Conservation (phyloP, 1,140 invertebrate species). For the Mycetomoellerius zeteki region DNA sequence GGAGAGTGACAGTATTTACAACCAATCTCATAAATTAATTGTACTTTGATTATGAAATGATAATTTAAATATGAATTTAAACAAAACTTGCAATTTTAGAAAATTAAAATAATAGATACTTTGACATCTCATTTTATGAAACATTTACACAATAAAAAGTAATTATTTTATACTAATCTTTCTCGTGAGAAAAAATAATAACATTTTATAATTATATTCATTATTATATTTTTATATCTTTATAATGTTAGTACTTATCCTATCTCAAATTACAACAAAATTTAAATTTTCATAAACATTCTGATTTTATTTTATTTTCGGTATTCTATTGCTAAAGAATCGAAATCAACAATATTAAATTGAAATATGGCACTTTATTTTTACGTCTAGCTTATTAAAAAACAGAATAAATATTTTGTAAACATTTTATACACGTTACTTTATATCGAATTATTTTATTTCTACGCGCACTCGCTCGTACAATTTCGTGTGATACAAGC, state of each 20-base stretch:
- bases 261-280: background rate
- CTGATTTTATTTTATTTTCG: background rate
- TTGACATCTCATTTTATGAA: background rate
- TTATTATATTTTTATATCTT: background rate
- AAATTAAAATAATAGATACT: slow-evolving; percentile 2
- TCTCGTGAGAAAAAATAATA: background rate
- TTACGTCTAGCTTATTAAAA: background rate
- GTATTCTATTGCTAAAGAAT: background rate
- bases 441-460: background rate
- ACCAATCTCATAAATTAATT: too few relatives aligned
- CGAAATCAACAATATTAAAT: background rate
- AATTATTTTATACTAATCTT: background rate
- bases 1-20: too few relatives aligned
- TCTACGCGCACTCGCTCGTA: background rate
- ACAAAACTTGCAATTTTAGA: background rate
- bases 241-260: background rate
- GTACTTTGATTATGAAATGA: background rate
- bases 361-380: background rate
- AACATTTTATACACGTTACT: background rate
- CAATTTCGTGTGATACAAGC: slow-evolving; percentile 31
- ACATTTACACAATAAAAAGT: background rate
- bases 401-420: slow-evolving; percentile 8
- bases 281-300: background rate
- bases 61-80: background rate
- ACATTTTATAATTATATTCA: background rate